phyloP scores from a whole-genome alignment of 2,797 vertebrate species.

The Pseudochaenichthys georgianus region DNA sequence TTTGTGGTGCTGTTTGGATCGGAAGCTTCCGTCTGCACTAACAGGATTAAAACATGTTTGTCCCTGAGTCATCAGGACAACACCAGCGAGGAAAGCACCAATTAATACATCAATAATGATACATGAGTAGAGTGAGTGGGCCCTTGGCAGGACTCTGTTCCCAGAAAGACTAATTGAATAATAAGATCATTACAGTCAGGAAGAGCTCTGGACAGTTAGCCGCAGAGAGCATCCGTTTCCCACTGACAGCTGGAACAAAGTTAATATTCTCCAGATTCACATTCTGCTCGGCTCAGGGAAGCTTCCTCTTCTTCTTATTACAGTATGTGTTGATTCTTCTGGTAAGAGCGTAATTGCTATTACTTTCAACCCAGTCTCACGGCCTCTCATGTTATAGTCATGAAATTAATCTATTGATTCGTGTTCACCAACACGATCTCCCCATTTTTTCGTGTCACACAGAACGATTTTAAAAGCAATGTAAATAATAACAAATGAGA shows the following conservation, averaged over 20 bases:
- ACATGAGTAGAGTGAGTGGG: conserved; percentile 26
- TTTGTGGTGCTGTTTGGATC: not conserved
- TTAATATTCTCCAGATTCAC: not conserved
- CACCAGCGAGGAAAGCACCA: conserved; percentile 17
- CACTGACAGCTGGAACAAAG: conserved; percentile 28
- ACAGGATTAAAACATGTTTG: conserved; percentile 11
- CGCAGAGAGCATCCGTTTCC: conserved; percentile 5
- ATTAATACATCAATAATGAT: conserved; percentile 24
- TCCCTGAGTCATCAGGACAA: conserved; percentile 4
- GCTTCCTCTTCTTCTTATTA: too few species aligned
- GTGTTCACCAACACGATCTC: too few species aligned
- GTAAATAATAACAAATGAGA: too few species aligned
- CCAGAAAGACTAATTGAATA: conserved; percentile 56
- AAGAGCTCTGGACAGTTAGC: conserved; percentile 17
- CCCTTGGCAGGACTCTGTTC: conserved; percentile 27
- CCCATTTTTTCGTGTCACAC: too few species aligned
- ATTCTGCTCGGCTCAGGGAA: too few species aligned
- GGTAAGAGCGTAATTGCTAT: too few species aligned
- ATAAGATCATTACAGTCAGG: conserved; percentile 37
- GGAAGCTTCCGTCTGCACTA: not conserved
- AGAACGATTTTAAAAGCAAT: too few species aligned
- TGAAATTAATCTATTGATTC: too few species aligned
- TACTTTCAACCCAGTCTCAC: too few species aligned
- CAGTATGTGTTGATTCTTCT: too few species aligned
- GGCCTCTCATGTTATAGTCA: too few species aligned